Conservation (phyloP, 1,140 invertebrate species). For the Macrobrachium nipponense region DNA sequence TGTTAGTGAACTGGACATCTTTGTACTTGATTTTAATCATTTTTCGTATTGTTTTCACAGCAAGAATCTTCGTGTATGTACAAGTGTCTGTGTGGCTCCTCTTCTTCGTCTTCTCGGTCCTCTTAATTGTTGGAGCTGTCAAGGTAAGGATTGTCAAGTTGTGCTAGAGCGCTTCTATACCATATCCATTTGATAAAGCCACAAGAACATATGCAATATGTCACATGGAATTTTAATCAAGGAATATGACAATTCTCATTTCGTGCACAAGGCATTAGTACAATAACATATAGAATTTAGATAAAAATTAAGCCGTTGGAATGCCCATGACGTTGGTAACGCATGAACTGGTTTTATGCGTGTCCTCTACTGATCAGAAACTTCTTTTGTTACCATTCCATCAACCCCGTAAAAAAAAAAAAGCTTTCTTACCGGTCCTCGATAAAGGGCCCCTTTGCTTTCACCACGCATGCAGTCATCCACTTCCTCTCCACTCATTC, state of each 20-base stretch:
- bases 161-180: not conserved
- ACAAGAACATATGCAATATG: too few relatives aligned
- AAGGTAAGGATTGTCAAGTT: conserved; percentile 30
- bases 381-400: too few relatives aligned
- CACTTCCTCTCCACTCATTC: too few relatives aligned
- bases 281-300: too few relatives aligned
- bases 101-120: conserved; percentile 56
- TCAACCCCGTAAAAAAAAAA: too few relatives aligned
- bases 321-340: too few relatives aligned
- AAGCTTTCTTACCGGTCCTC: too few relatives aligned
- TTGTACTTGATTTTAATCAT: not conserved
- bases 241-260: not conserved
- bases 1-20: not conserved
- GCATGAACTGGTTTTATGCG: too few relatives aligned
- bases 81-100: conserved; percentile 58
- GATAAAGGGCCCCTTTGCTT: too few relatives aligned
- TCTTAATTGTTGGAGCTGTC: conserved; percentile 52
- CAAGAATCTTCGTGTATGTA: conserved; percentile 54
- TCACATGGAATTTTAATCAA: not conserved
- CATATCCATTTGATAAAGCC: not conserved
- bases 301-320: too few relatives aligned
- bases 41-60: conserved; percentile 11
- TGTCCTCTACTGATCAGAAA: too few relatives aligned
- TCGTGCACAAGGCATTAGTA: not conserved
- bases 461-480: too few relatives aligned